Evolutionary conservation across 2,797 vertebrate genomes (phyloP), one percentile per base, ranked within the genome.

Genomic region (Acanthurus lineatus): DNA sequence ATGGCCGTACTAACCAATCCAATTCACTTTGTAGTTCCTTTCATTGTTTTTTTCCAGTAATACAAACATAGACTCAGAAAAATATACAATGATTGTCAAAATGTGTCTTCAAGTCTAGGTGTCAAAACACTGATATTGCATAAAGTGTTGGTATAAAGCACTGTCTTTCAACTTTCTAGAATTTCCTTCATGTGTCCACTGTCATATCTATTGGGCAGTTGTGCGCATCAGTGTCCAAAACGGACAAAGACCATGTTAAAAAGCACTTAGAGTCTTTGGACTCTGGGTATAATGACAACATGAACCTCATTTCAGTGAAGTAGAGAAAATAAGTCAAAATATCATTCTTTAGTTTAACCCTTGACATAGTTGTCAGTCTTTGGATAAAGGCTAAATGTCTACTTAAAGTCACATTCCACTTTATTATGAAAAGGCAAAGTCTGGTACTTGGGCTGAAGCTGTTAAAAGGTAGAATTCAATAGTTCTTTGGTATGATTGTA

Each of bases 11-110:
- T 66, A 63, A 81, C 70, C 66, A 74, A 89, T 85, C 77, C 59
- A 86, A 81, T 89, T 89, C 72, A 70, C 68, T 78, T 86, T 77
- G 71, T 86, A 68, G 74, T 70, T 91, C 79, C 58, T 80, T 68
- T 81, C 19, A 25, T 2, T 88, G 42, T 40, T 71, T 81, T 82
- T 86, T 94, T 95, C 94, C 95, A 95, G 94, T 94, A 93, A 93
- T 89, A 91, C 67, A 89, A 91, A 93, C 82, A 84, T 75, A 89
- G 66, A 84, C 83, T 83, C 58, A 73, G 48, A 78, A 85, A 85
- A 89, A 77, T 81, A 84, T 83, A 84, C 72, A 76, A 82, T 76
- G 73, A 76, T 81, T 80, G 80, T 84, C 86, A 83, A 72, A 83
- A 85, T 81, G 79, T 72, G 77, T 89, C 83, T 93, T 92, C 91